A percentile compares a stretch with the other conserved stretches of the same genome.
Evolutionary conservation across 2,113 vertebrate species (phyloP).

Genomic region (Rhipidura dahli): DNA sequence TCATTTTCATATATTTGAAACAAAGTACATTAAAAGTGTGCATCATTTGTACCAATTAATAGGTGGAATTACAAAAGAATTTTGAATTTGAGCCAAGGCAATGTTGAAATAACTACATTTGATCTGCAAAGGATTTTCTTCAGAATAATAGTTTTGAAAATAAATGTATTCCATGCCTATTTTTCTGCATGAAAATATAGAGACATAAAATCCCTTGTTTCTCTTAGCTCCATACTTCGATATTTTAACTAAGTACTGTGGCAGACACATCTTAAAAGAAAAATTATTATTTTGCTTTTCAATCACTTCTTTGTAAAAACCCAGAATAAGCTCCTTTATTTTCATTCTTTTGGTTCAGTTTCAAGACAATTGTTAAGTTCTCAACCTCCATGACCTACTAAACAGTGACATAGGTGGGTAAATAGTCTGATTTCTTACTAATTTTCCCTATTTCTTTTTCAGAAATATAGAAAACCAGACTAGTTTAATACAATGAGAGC

Average conservation of each 20-base stretch:
- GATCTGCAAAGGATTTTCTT: constrained; percentile 19
- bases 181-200: not conserved
- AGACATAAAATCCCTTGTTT: not conserved
- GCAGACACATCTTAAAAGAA: not conserved
- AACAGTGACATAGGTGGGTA: not conserved
- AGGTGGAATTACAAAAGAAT: not conserved
- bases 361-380: not conserved
- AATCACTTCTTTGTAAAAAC: not conserved
- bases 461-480: not conserved
- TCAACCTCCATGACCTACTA: not conserved
- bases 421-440: not conserved
- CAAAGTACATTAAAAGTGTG: not conserved
- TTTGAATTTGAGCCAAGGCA: not conserved
- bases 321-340: not conserved
- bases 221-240: not conserved
- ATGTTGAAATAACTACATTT: not conserved
- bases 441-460: not conserved
- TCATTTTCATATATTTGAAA: not conserved
- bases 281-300: constrained; percentile 1
- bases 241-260: not conserved
- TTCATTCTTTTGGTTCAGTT: not conserved
- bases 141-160: not conserved
- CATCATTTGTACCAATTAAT: not conserved
- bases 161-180: not conserved
- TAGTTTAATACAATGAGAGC: not conserved